Evolutionary conservation across 2,888 invertebrate genomes (phyloP).

Genomic region (Zaprionus obscuricornis): DNA sequence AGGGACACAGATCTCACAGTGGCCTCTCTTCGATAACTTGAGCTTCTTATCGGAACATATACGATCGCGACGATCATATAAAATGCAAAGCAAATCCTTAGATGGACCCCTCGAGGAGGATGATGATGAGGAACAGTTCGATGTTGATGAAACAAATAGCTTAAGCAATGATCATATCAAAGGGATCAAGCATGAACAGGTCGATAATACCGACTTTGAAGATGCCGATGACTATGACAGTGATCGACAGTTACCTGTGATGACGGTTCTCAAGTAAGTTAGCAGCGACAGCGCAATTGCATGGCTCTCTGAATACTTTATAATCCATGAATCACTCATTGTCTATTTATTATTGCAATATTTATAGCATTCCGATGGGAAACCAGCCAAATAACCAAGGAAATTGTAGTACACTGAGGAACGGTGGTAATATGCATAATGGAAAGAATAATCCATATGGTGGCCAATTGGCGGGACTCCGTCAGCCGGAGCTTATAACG

Average conservation of each 20-base stretch:
- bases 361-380: too few relatives aligned
- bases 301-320: not conserved
- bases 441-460: slow-evolving; percentile 24
- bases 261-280: slow-evolving; percentile 58
- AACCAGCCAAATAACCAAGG: too few relatives aligned
- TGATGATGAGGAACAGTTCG: slow-evolving; percentile 60
- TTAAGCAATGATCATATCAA: slow-evolving; percentile 44
- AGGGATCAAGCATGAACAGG: slow-evolving; percentile 57
- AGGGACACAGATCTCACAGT: slow-evolving; percentile 77
- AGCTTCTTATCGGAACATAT: slow-evolving; percentile 83
- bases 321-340: too few relatives aligned
- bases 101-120: slow-evolving; percentile 44
- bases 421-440: slow-evolving; percentile 37
- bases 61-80: slow-evolving; percentile 81
- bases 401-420: slow-evolving; percentile 20
- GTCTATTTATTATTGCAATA: too few relatives aligned
- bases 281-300: too few relatives aligned
- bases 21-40: slow-evolving; percentile 82
- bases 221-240: slow-evolving; percentile 49
- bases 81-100: slow-evolving; percentile 39
- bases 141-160: slow-evolving; percentile 52
- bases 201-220: slow-evolving; percentile 15
- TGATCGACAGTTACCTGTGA: slow-evolving; percentile 58
- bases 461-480: slow-evolving; percentile 1
- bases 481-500: slow-evolving; percentile 44